These are phyloP conservation scores for Gryon sp. DNA, from an alignment of 1,140 invertebrate genomes.

Conservation along the genomic window DNA sequence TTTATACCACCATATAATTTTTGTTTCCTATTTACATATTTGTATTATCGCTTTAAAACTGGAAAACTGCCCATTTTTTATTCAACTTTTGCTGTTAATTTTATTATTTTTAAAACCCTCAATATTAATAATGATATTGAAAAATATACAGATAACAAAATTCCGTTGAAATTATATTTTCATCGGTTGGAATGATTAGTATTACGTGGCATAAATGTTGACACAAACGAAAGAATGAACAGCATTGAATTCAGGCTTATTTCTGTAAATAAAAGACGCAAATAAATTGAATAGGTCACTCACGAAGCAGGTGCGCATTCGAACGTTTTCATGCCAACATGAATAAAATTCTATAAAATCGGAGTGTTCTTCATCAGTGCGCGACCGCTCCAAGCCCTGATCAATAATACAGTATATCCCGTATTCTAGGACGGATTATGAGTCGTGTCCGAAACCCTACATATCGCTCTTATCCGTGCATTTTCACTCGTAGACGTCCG, in stretches of 20 bases:
- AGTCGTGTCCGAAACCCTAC: conserved; percentile 69
- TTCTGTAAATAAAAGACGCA: conserved; percentile 39
- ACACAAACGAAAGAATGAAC: neutral
- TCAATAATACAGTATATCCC: conserved; percentile 56
- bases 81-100: too few relatives aligned
- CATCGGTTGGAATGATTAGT: neutral
- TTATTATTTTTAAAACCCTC: too few relatives aligned
- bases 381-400: conserved; percentile 34
- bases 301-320: conserved; percentile 3
- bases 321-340: conserved; percentile 7
- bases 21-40: too few relatives aligned
- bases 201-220: neutral
- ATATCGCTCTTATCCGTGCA: conserved; percentile 52
- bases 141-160: too few relatives aligned
- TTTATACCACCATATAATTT: conserved; percentile 31
- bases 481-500: conserved; percentile 29
- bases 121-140: too few relatives aligned
- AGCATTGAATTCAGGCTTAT: conserved; percentile 14
- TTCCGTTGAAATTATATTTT: too few relatives aligned
- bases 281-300: conserved; percentile 8
- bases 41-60: too few relatives aligned
- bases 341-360: conserved; percentile 57
- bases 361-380: conserved; percentile 27
- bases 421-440: conserved; percentile 69
- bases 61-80: too few relatives aligned